Evolutionary conservation across 2,797 vertebrate species (phyloP).

Genomic region (Natrix natrix): DNA sequence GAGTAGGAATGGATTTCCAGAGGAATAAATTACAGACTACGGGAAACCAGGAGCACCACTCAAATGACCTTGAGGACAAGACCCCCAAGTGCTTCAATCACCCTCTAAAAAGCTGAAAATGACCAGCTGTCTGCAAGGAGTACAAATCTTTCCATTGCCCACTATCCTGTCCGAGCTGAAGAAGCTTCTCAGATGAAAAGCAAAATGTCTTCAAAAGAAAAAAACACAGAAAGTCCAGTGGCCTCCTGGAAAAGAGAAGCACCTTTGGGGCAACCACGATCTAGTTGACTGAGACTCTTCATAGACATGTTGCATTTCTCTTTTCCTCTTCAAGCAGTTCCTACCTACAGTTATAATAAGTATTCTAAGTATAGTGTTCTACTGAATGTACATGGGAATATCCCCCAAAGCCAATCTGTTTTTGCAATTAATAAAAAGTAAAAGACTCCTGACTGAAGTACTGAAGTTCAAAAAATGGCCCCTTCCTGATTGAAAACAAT

Average conservation of each 20-base stretch:
- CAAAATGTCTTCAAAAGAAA: too few relatives aligned
- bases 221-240: too few relatives aligned
- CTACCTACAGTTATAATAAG: not conserved
- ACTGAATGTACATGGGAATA: not conserved
- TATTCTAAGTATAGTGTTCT: not conserved
- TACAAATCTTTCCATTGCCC: too few relatives aligned
- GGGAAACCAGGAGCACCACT: too few relatives aligned
- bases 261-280: not conserved
- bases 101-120: too few relatives aligned
- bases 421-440: not conserved
- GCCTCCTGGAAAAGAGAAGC: too few relatives aligned
- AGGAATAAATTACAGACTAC: too few relatives aligned
- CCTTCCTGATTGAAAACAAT: not conserved
- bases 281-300: not conserved
- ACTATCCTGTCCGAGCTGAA: not conserved
- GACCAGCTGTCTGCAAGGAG: too few relatives aligned
- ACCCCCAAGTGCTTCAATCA: too few relatives aligned
- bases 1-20: too few relatives aligned
- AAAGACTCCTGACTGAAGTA: not conserved
- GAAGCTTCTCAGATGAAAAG: not conserved
- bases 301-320: not conserved
- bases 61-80: too few relatives aligned
- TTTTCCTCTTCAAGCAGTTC: not conserved
- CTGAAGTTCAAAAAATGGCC: not conserved
- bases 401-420: not conserved